Evolutionary conservation across 2,797 vertebrate species (phyloP), one percentile per base, ranked within the genome.

Genomic region (Sebastes trivittatus): DNA sequence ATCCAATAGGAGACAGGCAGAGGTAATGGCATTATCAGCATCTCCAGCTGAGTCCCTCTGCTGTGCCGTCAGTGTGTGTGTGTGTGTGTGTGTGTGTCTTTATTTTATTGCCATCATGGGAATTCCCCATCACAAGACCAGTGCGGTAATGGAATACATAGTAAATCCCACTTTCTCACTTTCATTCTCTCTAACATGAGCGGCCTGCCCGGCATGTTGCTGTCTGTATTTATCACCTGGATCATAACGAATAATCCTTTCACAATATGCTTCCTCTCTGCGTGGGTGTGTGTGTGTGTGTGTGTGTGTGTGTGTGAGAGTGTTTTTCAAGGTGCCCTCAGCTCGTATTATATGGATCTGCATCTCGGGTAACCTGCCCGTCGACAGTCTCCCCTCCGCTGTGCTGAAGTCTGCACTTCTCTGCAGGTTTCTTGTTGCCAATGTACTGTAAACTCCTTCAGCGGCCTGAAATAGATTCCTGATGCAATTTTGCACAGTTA

Each of bases 291-390:
- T 4, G 63, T 63, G 27, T 38, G 4, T 25, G 52, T 49, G 65
- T 25, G 60, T 25, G 25, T 25, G 25, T 25, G 25, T 38, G 25
- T 82, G 65, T 63, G 75, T 66, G 23, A 22, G 30, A 60, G 7
- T 82, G 54, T 52, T 62, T 27, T 81, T 84, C 86, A 93, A 93
- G 87, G 91, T 92, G 92, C 90, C 92, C 92, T 88, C 88, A 76
- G 76, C 79, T 85, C 8, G 46, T 75, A 81, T 91, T 86, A 83
- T 79, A 87, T 83, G 42, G 78, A 91, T 88, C 75, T 84, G 72
- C 70, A 72, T 88, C 79, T 89, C 80, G 3, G 86, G 80, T 91
- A 84, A 84, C 86, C 66, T 88, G 73, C 75, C 42, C 7, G 27
- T 86, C 63, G 64, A 46, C 82, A 75, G 52, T 83, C 78, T 79